Percentiles rank a stretch among this genome's conserved stretches.
phyloP scores from a whole-genome alignment of 2,113 vertebrate species.

The Oryzias curvinotus region DNA sequence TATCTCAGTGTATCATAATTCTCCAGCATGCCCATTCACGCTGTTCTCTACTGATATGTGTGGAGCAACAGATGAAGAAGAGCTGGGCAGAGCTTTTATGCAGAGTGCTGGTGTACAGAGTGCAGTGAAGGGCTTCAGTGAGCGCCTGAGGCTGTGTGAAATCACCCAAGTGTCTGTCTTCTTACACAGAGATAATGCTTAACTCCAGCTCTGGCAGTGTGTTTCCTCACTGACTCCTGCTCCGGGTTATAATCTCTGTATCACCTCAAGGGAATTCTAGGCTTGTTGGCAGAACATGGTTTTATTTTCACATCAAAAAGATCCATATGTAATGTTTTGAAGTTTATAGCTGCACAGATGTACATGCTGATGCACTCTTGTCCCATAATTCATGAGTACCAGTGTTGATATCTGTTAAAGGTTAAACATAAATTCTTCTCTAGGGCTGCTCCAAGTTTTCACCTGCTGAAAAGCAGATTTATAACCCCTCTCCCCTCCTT shows the following conservation, averaged over 20 bases:
- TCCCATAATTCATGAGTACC: too few species aligned
- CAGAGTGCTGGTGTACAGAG: too few species aligned
- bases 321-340: conserved; percentile 11
- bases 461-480: conserved; percentile 42
- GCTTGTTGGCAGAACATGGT: conserved; percentile 1
- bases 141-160: conserved; percentile 14
- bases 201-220: neutral
- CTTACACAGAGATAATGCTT: neutral
- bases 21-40: too few species aligned
- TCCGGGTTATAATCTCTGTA: neutral
- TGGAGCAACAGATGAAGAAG: too few species aligned
- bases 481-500: conserved; percentile 7
- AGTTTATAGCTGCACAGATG: conserved; percentile 2
- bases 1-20: too few species aligned
- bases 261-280: conserved; percentile 15
- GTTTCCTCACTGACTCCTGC: neutral
- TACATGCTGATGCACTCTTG: too few species aligned
- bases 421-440: conserved; percentile 15
- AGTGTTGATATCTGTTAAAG: conserved; percentile 11
- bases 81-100: too few species aligned
- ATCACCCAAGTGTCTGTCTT: neutral
- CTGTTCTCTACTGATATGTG: too few species aligned
- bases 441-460: conserved; percentile 12
- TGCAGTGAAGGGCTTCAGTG: neutral
- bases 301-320: conserved; percentile 21